These are phyloP conservation scores for Machaerirhynchus nigripectus DNA, from an alignment of 2,113 vertebrate genomes.

Conservation along the genomic window DNA sequence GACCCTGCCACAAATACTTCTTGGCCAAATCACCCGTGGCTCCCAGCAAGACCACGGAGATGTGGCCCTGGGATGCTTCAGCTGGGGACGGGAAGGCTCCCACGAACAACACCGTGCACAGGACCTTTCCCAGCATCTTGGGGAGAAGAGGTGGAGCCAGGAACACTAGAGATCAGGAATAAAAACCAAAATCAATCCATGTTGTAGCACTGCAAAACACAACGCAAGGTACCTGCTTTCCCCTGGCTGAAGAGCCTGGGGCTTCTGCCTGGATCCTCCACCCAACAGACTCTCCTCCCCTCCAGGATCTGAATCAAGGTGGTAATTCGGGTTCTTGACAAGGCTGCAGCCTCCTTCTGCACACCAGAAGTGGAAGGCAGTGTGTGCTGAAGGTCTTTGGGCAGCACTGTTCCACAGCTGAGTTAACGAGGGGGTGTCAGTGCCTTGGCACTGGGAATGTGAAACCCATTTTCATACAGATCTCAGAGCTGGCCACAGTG, in stretches of 20 bases:
- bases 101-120: conserved; percentile 67
- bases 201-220: neutral
- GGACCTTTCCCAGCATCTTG: conserved; percentile 69
- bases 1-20: conserved; percentile 94
- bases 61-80: conserved; percentile 73
- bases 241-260: neutral
- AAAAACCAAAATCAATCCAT: neutral
- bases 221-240: neutral
- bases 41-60: conserved; percentile 87
- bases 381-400: neutral
- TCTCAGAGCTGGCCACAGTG: neutral
- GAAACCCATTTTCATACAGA: neutral
- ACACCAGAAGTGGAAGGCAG: neutral
- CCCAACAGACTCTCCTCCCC: neutral
- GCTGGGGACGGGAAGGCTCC: conserved; percentile 41
- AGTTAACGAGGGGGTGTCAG: neutral
- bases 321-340: neutral
- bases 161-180: neutral
- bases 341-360: neutral
- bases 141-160: neutral
- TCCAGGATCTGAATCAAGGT: neutral
- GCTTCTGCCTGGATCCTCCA: neutral
- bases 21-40: conserved; percentile 91
- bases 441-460: neutral
- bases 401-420: neutral